phyloP scores from a whole-genome alignment of 2,888 invertebrate genomes.

The Pecten maximus region DNA sequence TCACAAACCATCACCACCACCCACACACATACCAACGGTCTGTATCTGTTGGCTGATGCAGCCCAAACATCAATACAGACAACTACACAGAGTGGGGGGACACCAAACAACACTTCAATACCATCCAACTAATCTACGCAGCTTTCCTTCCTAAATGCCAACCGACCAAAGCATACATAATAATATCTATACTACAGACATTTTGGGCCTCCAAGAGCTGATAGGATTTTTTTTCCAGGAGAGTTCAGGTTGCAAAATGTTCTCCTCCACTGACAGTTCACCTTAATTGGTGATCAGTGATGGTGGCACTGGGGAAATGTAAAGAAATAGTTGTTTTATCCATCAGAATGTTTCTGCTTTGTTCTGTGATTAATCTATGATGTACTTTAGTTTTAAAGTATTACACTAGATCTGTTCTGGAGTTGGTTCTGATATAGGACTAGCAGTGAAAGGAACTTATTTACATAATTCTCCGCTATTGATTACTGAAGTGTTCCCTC shows the following conservation, averaged over 20 bases:
- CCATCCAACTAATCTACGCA: neutral
- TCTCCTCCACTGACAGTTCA: neutral
- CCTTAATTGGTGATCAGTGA: conserved; percentile 18
- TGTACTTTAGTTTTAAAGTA: neutral
- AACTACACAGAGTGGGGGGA: neutral
- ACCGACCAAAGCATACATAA: neutral
- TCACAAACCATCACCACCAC: conserved; percentile 19
- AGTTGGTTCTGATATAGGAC: neutral
- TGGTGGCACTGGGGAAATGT: neutral
- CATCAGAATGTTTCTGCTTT: neutral
- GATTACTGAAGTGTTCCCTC: neutral
- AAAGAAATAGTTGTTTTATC: neutral
- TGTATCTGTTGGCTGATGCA: conserved; percentile 20
- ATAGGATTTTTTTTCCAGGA: neutral
- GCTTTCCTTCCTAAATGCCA: conserved; percentile 28
- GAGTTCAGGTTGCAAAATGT: conserved; percentile 5
- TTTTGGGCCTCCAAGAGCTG: conserved; percentile 9
- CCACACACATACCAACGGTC: neutral
- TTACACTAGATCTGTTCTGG: neutral
- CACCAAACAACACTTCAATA: conserved; percentile 27
- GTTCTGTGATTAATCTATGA: neutral
- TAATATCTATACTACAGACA: conserved; percentile 15
- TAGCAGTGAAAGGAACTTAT: neutral
- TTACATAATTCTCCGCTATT: conserved; percentile 7
- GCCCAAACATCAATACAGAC: conserved; percentile 35